Base-by-base conservation (phyloP, 2,888 invertebrate species). In the Agonopterix heracliana region DNA sequence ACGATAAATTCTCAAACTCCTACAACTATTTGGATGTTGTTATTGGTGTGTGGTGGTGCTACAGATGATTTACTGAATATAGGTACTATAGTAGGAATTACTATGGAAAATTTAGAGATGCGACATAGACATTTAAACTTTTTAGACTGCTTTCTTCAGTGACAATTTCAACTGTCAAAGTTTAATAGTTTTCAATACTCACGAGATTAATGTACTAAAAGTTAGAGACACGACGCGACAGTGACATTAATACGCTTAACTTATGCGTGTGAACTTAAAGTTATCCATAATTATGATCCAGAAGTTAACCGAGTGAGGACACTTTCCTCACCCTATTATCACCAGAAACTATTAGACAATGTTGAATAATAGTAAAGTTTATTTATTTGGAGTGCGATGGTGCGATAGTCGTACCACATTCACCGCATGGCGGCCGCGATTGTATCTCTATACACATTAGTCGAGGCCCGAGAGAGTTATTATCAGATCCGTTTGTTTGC, bases 191-290 rank as follows among this genome's bases (percentile, higher is more conserved):
- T 74, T 69, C 63, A 71, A 73, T 71, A 70, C 66, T 72, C 73
- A 64, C 9, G 67, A 70, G 76, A 76, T 77, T 72, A 71, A 74
- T 76, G 68, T 66, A 67, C 61, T 56, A 60, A 51, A 75, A 81
- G 71, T 76, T 75, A 66, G 69, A 38, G 38, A n/a, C n/a, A n/a
- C 71, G 66, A 71, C 68, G 67, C 65, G 66, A 64, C 67, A 73
- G 71, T 71, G 75, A 74, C 71, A 74, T 78, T 81, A 78, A 81
- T 81, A 74, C 64, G 72, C 73, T 78, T 76, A 81, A 81, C 74
- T 78, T 77, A 77, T 72, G 77, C 74, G 74, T 78, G 70, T 66
- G 63, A 80, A 80, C 69, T 77, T 78, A 55, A 73, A 73, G 70
- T 77, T 76, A 26, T 26, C 61, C 59, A 55, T 61, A 76, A 78